Conservation (phyloP, 2,888 invertebrate genomes). For the Macrophya alboannulata region DNA sequence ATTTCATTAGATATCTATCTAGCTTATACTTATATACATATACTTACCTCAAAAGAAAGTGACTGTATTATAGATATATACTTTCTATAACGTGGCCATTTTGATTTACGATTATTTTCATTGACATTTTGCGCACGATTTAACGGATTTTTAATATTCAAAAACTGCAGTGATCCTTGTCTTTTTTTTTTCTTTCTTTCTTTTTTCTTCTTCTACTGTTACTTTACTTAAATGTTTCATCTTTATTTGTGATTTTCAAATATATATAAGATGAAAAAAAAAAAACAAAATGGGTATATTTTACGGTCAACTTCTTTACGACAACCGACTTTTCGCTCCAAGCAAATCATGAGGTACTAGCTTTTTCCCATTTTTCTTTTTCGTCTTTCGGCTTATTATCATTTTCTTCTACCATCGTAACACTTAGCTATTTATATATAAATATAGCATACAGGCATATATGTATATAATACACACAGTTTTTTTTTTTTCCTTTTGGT, state of each 20-base stretch:
- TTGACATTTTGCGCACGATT: constrained; percentile 1
- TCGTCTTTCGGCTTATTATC: not conserved
- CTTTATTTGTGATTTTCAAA: not conserved
- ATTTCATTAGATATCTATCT: constrained; percentile 28
- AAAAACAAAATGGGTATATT: not conserved
- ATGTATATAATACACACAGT: too few relatives aligned
- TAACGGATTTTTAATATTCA: not conserved
- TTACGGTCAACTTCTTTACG: not conserved
- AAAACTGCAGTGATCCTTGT: not conserved
- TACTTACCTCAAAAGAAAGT: constrained; percentile 34
- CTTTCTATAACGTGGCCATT: constrained; percentile 16
- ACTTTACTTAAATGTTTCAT: too few relatives aligned
- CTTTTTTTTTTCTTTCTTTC: too few relatives aligned
- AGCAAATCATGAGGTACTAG: not conserved
- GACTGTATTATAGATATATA: constrained; percentile 12
- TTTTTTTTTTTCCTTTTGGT: too few relatives aligned
- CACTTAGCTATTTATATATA: not conserved
- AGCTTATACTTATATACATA: not conserved
- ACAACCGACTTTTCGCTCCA: not conserved
- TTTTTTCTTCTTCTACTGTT: too few relatives aligned
- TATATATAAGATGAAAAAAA: not conserved
- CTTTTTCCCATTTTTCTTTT: not conserved
- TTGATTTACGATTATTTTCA: not conserved
- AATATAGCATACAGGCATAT: not conserved
- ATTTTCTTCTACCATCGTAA: not conserved